Evolutionary conservation across 2,113 vertebrate species (phyloP).

Genomic region (Limnothrissa miodon): DNA sequence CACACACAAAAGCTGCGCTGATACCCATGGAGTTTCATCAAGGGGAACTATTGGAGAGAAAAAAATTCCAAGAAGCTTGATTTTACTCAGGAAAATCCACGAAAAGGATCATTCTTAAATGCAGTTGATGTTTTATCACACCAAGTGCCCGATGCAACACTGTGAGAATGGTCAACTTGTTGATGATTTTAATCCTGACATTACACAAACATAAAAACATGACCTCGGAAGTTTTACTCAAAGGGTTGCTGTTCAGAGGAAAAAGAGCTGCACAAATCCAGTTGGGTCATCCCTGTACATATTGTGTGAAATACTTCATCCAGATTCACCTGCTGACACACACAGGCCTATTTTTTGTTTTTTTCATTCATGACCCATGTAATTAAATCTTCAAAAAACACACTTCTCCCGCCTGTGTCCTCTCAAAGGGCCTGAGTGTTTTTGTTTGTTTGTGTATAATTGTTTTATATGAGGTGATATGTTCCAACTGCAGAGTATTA

Average conservation of each 20-base stretch:
- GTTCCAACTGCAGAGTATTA: constrained; percentile 3
- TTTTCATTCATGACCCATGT: not conserved
- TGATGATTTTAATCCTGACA: constrained; percentile 45
- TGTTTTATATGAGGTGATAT: not conserved
- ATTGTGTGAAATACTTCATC: not conserved
- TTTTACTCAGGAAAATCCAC: constrained; percentile 62
- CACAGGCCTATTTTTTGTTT: not conserved
- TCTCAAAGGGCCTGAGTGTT: not conserved
- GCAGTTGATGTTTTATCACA: constrained; percentile 43
- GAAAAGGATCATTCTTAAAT: constrained; percentile 41
- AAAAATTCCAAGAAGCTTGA: constrained; percentile 15
- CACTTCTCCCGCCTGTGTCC: not conserved
- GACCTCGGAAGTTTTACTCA: not conserved
- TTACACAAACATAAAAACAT: constrained; percentile 50
- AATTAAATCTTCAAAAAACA: not conserved
- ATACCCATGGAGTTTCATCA: not conserved
- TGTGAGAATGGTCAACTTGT: constrained; percentile 21
- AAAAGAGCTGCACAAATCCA: not conserved
- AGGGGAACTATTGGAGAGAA: constrained; percentile 22
- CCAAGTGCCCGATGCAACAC: constrained; percentile 30
- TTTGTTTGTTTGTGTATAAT: constrained; percentile 15
- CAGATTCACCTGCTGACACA: not conserved
- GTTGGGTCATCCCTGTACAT: not conserved
- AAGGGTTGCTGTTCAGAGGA: not conserved
- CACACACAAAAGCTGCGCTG: not conserved